Evolutionary conservation across 2,797 vertebrate genomes (phyloP), one percentile per base, ranked within the genome.

Genomic region (Aulostomus chinensis): DNA sequence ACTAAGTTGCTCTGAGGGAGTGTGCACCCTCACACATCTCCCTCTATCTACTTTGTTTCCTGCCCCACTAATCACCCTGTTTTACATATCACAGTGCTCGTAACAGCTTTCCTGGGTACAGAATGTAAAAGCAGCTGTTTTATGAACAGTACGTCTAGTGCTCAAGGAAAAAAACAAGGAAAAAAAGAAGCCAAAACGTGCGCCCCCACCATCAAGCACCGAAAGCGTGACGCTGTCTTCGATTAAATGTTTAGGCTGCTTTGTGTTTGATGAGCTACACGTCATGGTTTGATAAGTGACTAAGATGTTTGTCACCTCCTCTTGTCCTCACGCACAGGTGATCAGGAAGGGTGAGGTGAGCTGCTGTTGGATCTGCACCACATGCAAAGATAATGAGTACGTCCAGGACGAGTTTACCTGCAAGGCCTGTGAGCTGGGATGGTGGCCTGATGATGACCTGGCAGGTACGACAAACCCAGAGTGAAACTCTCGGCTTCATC

Each of bases 341-440:
- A 99, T 99, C 43, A 92, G 97, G 67, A 99, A 99, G 82, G 97
- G 97, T 20, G 97, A 99, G 80, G 97, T 99, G 79, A 99, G 97
- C 71, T 99, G 97, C 88, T 99, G 97, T 50, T 99, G 97, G 97
- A 98, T 99, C 82, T 99, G 97, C 70, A 99, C 97, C 2, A 93
- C 94, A n/a, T 99, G 97, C 74, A 99, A 99, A 58, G 97, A 99
- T 80, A 99, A 99, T 1, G 97, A 99, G 43, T 92, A 83, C 3
- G 95, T 97, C 68, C 96, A 96, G 85, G 97, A 99, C 30, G 97
- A 99, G 81, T 99, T 99, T 78, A 99, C 97, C 3, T 99, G 97
- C 82, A 97, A 95, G 83, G 95, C 97, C 0, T 99, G 97, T 64
- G 96, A 98, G 22, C 85, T 98, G 55, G 97, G 97, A 42, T 98